Conservation (phyloP, 1,140 invertebrate genomes). For the Conopomorpha cramerella region DNA sequence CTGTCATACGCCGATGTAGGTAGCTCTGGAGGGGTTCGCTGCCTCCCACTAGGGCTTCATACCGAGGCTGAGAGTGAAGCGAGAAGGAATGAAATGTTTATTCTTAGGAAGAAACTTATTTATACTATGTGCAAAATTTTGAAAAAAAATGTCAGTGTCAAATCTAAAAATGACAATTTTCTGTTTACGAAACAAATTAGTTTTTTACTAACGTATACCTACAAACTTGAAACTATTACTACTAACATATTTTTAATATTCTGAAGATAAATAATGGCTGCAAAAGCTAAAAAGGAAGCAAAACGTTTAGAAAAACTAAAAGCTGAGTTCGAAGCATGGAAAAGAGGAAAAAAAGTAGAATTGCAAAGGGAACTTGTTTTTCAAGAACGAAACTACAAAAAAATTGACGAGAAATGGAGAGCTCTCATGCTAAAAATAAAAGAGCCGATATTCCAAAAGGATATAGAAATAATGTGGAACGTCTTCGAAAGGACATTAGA, state of each 20-base stretch:
- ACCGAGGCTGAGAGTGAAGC: slow-evolving; percentile 63
- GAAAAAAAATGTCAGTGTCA: no score
- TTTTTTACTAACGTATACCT: no score
- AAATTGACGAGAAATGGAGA: slow-evolving; percentile 32
- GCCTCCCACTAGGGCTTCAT: slow-evolving; percentile 64
- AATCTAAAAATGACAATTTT: no score
- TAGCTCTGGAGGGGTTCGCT: slow-evolving; percentile 65
- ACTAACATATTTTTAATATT: no score
- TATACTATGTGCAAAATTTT: no score
- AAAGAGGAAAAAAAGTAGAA: slow-evolving; percentile 25
- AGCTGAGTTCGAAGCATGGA: slow-evolving; percentile 22
- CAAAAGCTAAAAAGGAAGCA: slow-evolving; percentile 35
- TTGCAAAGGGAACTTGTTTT: slow-evolving; percentile 32
- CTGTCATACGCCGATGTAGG: slow-evolving; percentile 73
- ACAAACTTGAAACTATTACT: no score
- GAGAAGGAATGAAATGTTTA: no score
- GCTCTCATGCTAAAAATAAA: slow-evolving; percentile 44
- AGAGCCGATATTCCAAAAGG: slow-evolving; percentile 37
- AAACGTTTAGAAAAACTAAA: slow-evolving; percentile 30
- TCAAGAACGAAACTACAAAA: slow-evolving; percentile 20
- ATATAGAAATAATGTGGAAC: slow-evolving; percentile 46
- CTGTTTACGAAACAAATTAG: no score
- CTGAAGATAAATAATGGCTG: slow-evolving; percentile 5
- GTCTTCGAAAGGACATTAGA: slow-evolving; percentile 37
- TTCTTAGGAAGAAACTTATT: no score